Percentiles rank a stretch among this genome's conserved stretches.
Evolutionary conservation across 2,113 vertebrate genomes (phyloP).

Genomic region (Rhodinocichla rosea): DNA sequence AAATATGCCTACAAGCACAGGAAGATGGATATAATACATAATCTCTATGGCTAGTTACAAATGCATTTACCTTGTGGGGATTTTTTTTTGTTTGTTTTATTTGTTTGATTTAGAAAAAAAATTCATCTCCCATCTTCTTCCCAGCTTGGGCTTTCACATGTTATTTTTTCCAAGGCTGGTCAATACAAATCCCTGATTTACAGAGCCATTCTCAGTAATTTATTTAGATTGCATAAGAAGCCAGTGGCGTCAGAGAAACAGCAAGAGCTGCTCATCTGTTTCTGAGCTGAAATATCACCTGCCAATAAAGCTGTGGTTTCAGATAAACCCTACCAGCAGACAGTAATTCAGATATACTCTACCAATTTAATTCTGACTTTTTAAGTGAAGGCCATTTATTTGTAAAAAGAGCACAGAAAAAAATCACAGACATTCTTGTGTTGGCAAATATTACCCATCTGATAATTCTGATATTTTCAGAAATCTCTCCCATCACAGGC

Average conservation of each 20-base stretch:
- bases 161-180: background rate
- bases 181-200: background rate
- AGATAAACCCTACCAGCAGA: background rate
- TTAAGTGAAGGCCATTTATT: background rate
- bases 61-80: background rate
- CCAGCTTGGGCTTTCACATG: background rate
- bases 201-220: background rate
- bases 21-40: background rate
- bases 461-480: background rate
- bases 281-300: background rate
- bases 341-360: background rate
- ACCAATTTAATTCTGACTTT: background rate
- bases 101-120: background rate
- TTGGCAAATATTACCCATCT: background rate
- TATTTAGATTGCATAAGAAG: background rate
- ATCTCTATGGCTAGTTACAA: background rate
- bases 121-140: background rate
- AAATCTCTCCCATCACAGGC: background rate
- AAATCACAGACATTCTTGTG: background rate
- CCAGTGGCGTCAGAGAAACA: background rate
- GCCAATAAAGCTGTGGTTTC: background rate
- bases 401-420: background rate
- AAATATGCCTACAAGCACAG: background rate
- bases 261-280: background rate
- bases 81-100: background rate